phyloP scores from a whole-genome alignment of 2,888 invertebrate species.

The Drosophila ustulata region DNA sequence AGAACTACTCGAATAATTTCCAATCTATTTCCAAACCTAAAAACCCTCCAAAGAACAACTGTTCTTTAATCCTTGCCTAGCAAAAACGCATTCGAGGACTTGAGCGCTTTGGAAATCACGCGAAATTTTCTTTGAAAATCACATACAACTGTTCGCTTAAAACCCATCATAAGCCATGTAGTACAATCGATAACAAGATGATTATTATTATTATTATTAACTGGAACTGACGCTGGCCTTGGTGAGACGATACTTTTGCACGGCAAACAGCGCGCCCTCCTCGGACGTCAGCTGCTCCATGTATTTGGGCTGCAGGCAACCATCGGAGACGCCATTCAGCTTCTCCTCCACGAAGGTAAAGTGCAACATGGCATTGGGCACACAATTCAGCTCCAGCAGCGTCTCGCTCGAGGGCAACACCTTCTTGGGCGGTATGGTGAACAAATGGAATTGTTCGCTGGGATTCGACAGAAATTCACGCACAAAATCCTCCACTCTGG shows the following conservation, averaged over 20 bases:
- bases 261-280: slow-evolving; percentile 89
- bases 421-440: slow-evolving; percentile 93
- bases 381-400: slow-evolving; percentile 90
- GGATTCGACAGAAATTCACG: slow-evolving; percentile 89
- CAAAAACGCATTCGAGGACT: neutral
- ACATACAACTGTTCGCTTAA: slow-evolving; percentile 60
- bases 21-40: no score
- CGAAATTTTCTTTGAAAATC: slow-evolving; percentile 60
- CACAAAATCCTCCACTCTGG: slow-evolving; percentile 90
- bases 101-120: slow-evolving; percentile 36
- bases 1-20: no score
- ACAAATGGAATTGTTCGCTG: slow-evolving; percentile 90
- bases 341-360: slow-evolving; percentile 87
- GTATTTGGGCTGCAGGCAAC: slow-evolving; percentile 87
- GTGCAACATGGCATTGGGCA: slow-evolving; percentile 92
- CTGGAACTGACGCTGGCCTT: slow-evolving; percentile 46
- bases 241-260: slow-evolving; percentile 87
- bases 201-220: slow-evolving; percentile 47
- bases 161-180: slow-evolving; percentile 16
- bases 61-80: slow-evolving; percentile 20
- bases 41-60: no score
- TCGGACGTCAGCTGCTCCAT: slow-evolving; percentile 88
- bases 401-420: slow-evolving; percentile 87
- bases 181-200: slow-evolving; percentile 79
- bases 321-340: slow-evolving; percentile 35